A percentile compares a stretch with the other conserved stretches of the same genome.
These are phyloP conservation scores for Neoarius graeffei DNA, from an alignment of 2,113 vertebrate genomes.

Conservation along the genomic window DNA sequence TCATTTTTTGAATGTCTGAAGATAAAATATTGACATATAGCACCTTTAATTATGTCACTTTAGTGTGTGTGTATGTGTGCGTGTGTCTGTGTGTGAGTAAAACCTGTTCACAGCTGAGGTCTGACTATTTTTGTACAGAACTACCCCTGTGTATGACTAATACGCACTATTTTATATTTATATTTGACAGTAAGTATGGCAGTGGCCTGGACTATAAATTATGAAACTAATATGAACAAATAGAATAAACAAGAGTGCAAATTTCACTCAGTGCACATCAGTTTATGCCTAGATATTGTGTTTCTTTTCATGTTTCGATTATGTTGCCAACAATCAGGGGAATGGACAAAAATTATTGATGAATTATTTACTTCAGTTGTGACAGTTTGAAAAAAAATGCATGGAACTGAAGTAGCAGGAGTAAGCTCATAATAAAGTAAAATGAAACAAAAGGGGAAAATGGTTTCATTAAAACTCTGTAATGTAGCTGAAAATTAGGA, in stretches of 20 bases:
- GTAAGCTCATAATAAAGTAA: not conserved
- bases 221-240: slow-evolving; percentile 2
- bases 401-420: not conserved
- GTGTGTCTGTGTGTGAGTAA: not conserved
- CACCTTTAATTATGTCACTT: no score
- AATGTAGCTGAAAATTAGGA: not conserved
- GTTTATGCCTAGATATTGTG: not conserved
- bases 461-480: not conserved
- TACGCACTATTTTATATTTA: not conserved
- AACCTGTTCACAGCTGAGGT: slow-evolving; percentile 4
- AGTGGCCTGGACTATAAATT: slow-evolving; percentile 12
- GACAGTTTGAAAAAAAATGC: not conserved
- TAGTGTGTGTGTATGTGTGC: not conserved
- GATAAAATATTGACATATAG: no score
- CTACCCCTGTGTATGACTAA: slow-evolving; percentile 10
- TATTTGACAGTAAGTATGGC: not conserved
- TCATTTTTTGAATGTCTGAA: no score
- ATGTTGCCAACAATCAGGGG: slow-evolving; percentile 2
- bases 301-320: slow-evolving; percentile 6
- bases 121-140: slow-evolving; percentile 1
- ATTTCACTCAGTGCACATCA: not conserved
- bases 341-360: not conserved
- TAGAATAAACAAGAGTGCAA: not conserved
- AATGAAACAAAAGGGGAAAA: not conserved
- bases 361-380: slow-evolving; percentile 10